These are phyloP conservation scores for Myripristis murdjan DNA, from an alignment of 2,797 vertebrate genomes.

Conservation along the genomic window DNA sequence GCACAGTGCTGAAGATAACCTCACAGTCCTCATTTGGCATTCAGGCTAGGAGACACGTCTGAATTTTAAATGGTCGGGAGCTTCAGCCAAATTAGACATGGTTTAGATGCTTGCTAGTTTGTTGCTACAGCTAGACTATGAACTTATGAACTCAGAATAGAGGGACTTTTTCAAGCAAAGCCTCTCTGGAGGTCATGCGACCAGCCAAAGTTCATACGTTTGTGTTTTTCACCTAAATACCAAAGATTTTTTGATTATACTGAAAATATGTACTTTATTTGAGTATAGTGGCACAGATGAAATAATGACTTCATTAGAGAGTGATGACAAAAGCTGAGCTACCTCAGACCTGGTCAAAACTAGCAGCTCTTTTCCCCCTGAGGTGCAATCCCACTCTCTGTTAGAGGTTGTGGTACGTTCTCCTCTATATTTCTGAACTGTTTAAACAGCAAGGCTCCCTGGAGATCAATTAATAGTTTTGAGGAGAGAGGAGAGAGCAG, in stretches of 20 bases:
- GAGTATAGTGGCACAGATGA: slow-evolving; percentile 3
- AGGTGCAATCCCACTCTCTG: slow-evolving; percentile 46
- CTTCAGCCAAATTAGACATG: slow-evolving; percentile 45
- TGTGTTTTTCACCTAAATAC: not conserved
- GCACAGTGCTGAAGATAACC: slow-evolving; percentile 52
- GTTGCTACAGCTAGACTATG: slow-evolving; percentile 14
- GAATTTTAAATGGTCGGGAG: slow-evolving; percentile 47
- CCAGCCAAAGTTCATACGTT: not conserved
- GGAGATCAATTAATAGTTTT: slow-evolving; percentile 87
- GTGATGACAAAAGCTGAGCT: slow-evolving; percentile 25
- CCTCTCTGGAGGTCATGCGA: not conserved
- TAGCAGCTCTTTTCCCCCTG: slow-evolving; percentile 31
- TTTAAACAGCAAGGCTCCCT: slow-evolving; percentile 78
- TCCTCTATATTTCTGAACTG: slow-evolving; percentile 76
- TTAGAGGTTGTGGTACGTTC: slow-evolving; percentile 66
- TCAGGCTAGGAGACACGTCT: slow-evolving; percentile 51
- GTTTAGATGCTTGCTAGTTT: slow-evolving; percentile 10
- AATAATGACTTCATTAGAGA: slow-evolving; percentile 59
- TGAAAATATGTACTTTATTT: slow-evolving; percentile 13
- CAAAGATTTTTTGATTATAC: slow-evolving; percentile 4
- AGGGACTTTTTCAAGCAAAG: not conserved
- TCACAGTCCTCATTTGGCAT: slow-evolving; percentile 63
- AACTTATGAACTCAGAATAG: not conserved
- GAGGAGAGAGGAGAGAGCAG: slow-evolving; percentile 69
- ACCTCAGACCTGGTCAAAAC: slow-evolving; percentile 44